Evolutionary conservation across 2,113 vertebrate species (phyloP).

Genomic region (Eolophus roseicapilla): DNA sequence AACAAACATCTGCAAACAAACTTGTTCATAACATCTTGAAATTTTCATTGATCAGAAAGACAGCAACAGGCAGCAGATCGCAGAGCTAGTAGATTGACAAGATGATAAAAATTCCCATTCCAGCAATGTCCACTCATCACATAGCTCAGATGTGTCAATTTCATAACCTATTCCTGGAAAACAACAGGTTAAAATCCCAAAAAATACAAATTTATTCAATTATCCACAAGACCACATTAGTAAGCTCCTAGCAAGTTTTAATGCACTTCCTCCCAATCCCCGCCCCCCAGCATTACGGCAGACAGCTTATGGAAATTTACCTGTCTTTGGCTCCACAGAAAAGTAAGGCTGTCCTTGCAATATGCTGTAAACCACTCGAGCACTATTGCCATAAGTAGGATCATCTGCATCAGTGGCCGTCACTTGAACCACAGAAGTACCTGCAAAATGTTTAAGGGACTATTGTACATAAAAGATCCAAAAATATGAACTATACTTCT

Average conservation of each 20-base stretch:
- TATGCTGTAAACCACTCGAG: constrained; percentile 95
- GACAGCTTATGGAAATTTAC: constrained; percentile 63
- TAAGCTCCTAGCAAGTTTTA: not conserved
- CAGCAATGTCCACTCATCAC: not conserved
- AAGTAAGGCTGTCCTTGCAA: constrained; percentile 96
- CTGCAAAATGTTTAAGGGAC: constrained; percentile 69
- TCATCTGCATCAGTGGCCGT: constrained; percentile 96
- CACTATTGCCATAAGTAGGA: constrained; percentile 95
- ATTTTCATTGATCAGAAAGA: not conserved
- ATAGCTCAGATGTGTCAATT: not conserved
- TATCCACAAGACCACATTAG: not conserved
- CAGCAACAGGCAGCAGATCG: not conserved
- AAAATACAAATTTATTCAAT: not conserved
- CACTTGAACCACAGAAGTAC: constrained; percentile 95
- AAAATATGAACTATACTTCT: not conserved
- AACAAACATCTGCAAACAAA: not conserved
- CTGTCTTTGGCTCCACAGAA: constrained; percentile 97
- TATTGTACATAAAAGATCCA: not conserved
- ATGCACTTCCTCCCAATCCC: not conserved
- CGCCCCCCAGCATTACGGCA: not conserved
- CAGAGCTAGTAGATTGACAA: not conserved
- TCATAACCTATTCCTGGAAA: not conserved
- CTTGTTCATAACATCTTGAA: not conserved
- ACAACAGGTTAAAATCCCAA: not conserved
- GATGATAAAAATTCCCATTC: not conserved